Evolutionary conservation across 2,113 vertebrate species (phyloP), one percentile per base, ranked within the genome.

Genomic region (Abramis brama): DNA sequence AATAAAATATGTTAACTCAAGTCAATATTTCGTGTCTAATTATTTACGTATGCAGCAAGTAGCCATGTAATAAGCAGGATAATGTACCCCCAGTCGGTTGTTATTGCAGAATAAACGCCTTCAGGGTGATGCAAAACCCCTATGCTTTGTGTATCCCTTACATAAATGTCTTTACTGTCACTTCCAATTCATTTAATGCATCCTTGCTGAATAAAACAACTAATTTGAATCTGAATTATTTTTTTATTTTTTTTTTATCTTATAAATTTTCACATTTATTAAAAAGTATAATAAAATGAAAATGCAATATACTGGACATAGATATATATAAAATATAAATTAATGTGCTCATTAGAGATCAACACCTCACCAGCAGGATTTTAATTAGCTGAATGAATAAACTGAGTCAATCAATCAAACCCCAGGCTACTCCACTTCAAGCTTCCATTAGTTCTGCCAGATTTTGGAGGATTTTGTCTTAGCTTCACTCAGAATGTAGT

Each of bases 391-490:
- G 36, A 71, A 71, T 12, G 33, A 71, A 9, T 39, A 43, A 23
- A 10, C 19, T 23, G 33, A 39, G 36, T n/a, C n/a, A n/a, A 52
- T 52, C 47, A 77, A 77, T 55, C 25, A 55, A 74, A 13, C 5
- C 23, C 71, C 21, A 70, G 33, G 8, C 15, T 39, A 10, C 68
- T 71, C 36, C 36, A 25, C 39, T 75, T 55, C 4, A 30, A 55
- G 19, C 36, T 36, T 21, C 68, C 68, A 71, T 21, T 43, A 71
- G 68, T 9, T 71, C 68, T 21, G 10, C 36, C 36, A 73, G 75
- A 77, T 19, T 57, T 30, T 30, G 25, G 75, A 77, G 47, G 68
- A 71, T 83, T 83, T 83, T 19, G 30, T 57, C 50, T 39, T 25
- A 4, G 27, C 45, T 52, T n/a, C 21, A 57, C 9, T 12, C 66